Percentiles rank a stretch among this genome's conserved stretches.
Evolutionary conservation across 1,140 invertebrate genomes (phyloP).

Genomic region (Drosophila watanabei): DNA sequence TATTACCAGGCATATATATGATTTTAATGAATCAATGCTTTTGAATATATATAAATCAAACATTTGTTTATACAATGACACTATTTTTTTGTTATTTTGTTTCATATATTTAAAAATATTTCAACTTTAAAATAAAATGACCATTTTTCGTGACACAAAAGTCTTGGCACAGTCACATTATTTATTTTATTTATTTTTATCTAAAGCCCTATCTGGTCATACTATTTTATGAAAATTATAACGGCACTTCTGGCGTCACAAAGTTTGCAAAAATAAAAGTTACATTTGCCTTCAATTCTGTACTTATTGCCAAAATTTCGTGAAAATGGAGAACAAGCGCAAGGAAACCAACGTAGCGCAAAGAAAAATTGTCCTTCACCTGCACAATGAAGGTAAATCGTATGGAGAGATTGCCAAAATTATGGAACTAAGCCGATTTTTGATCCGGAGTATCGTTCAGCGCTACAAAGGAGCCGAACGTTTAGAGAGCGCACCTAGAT

Average conservation of each 20-base stretch:
- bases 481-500: not conserved
- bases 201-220: not conserved
- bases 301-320: not conserved
- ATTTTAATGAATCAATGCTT: no score
- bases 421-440: no score
- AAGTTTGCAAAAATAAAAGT: not conserved
- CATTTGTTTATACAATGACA: no score
- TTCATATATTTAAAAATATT: no score
- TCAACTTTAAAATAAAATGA: no score
- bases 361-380: not conserved
- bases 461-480: not conserved
- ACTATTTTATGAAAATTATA: not conserved
- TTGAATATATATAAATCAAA: no score
- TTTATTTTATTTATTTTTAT: not conserved
- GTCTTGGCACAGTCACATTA: not conserved
- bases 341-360: not conserved
- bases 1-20: no score
- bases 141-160: not conserved
- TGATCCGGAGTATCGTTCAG: not conserved
- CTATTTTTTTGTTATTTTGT: no score
- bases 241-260: not conserved
- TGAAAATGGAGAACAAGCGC: not conserved
- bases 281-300: not conserved
- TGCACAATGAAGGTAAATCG: conserved; percentile 1
- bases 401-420: not conserved